Base-by-base conservation (phyloP, 1,140 invertebrate species). In the Euwallacea similis region DNA sequence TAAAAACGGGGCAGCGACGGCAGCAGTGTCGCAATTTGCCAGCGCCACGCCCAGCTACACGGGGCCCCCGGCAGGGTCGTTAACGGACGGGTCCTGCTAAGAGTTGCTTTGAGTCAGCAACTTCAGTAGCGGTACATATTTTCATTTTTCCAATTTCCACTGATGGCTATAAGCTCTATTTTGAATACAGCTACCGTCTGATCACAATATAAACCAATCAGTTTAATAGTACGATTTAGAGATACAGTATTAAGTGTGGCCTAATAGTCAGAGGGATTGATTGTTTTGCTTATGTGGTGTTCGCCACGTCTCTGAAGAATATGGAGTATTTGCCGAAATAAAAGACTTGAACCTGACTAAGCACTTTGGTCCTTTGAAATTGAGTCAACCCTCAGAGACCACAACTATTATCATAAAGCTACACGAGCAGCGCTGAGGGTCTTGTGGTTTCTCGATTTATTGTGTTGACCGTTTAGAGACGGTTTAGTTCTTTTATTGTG, bases 1-100 rank as follows among this genome's bases (percentile, higher is more conserved):
- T 71, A 71, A 71, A 71, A 71, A 71, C 54, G 41, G 62, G 43
- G 46, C 58, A 59, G 63, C 70, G 70, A 56, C 46, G 63, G 56
- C 54, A 46, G 71, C 65, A 63, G 71, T 72, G 71, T 72, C 66
- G 71, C 71, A 72, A 72, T 72, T 72, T 72, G 64, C 71, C 47
- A n/a, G 42, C 10, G 60, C 42, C 64, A 67, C 64, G 64, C 64
- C 71, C 65, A 46, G 16, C 69, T 60, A 66, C 62, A 71, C 63
- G 21, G 62, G 55, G 54, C 41, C 54, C 60, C 67, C 61, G 69
- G 63, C 63, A 58, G 54, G 69, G 55, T 71, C 69, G 69, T 71
- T 71, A 71, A 71, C 62, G 58, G 63, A 60, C 63, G 44, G 56
- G 54, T 65, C 54, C 62, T 53, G 33, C n/a, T 61, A 42, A 69